Conservation (phyloP, 2,797 vertebrate genomes). For the Nannoperca obscura region DNA sequence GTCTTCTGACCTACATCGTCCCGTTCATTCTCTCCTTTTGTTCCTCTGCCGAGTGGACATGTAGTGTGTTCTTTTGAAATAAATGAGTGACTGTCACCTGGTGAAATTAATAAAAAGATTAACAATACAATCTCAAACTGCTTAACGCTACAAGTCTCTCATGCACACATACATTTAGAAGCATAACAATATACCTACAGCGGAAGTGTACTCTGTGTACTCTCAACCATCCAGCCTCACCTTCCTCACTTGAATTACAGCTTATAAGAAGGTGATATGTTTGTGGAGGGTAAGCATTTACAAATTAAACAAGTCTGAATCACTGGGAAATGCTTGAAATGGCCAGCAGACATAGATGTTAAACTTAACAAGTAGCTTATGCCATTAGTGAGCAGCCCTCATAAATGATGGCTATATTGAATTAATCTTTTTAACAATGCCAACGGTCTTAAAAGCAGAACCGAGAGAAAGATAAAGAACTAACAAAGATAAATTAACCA, state of each 20-base stretch:
- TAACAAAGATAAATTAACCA: constrained; percentile 12
- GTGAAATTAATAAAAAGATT: constrained; percentile 16
- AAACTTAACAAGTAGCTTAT: neutral
- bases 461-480: neutral
- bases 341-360: neutral
- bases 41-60: constrained; percentile 8
- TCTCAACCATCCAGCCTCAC: neutral
- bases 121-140: neutral
- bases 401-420: neutral
- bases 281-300: constrained; percentile 34
- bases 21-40: neutral
- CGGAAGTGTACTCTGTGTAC: neutral
- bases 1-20: neutral
- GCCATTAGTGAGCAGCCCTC: neutral
- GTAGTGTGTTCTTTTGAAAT: constrained; percentile 3
- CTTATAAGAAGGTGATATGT: neutral
- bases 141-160: neutral
- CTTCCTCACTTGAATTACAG: constrained; percentile 26
- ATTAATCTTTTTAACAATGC: neutral
- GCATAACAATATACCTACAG: neutral
- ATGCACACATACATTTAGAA: neutral
- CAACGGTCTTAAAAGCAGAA: neutral
- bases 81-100: neutral
- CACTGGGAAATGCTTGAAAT: neutral
- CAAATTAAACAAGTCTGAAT: neutral